A percentile compares a stretch with the other conserved stretches of the same genome.
Conservation (phyloP, 2,113 vertebrate genomes). For the Physeter macrocephalus region DNA sequence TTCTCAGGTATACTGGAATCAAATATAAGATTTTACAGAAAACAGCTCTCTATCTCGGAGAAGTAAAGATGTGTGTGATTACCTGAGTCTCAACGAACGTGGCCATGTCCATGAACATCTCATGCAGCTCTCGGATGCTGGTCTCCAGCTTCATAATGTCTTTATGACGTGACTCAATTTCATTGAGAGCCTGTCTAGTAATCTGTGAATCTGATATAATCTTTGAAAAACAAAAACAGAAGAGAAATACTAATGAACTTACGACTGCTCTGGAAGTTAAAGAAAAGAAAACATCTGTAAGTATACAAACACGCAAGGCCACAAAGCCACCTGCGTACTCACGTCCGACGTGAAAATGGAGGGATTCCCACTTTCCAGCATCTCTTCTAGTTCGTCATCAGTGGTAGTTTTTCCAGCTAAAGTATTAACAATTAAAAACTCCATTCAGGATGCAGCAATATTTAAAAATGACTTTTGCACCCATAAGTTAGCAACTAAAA, state of each 20-base stretch:
- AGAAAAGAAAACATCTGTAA: background rate
- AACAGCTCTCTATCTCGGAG: fast-evolving
- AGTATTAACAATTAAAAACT: background rate
- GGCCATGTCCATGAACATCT: constrained; percentile 97
- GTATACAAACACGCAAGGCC: fast-evolving
- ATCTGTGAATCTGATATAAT: constrained; percentile 96
- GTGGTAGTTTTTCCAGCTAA: constrained; percentile 93
- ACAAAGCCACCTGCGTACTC: background rate
- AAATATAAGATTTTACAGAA: fast-evolving
- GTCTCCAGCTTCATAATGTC: constrained; percentile 95
- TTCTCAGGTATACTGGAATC: fast-evolving
- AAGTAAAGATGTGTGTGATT: background rate
- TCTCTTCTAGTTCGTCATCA: constrained; percentile 92
- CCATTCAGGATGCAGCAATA: background rate
- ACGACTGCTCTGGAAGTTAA: fast-evolving
- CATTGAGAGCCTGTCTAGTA: constrained; percentile 92
- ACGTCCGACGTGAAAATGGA: constrained; percentile 96
- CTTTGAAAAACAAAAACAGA: constrained; percentile 69
- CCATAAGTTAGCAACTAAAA: background rate
- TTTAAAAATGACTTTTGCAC: background rate
- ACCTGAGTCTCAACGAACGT: constrained; percentile 97
- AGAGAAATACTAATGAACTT: fast-evolving
- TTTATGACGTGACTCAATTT: constrained; percentile 95
- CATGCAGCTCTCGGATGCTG: constrained; percentile 93
- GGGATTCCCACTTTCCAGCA: constrained; percentile 95